Evolutionary conservation across 2,113 vertebrate genomes (phyloP).

Genomic region (Syrrhaptes paradoxus): DNA sequence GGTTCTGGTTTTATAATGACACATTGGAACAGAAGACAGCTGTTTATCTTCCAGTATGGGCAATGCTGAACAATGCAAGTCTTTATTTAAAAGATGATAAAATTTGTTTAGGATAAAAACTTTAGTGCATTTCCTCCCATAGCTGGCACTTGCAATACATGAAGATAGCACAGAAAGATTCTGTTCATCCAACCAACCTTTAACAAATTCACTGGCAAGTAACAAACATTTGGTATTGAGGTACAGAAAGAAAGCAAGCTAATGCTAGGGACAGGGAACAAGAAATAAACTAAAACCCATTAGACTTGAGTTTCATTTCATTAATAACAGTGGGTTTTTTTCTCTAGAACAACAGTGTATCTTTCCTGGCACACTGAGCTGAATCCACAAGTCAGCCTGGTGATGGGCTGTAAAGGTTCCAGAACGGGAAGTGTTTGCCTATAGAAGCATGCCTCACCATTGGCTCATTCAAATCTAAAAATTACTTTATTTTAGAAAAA

Average conservation of each 20-base stretch:
- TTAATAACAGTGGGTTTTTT: not conserved
- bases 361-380: not conserved
- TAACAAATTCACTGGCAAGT: not conserved
- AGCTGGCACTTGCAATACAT: not conserved
- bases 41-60: not conserved
- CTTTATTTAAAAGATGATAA: not conserved
- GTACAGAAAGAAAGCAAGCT: not conserved
- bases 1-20: not conserved
- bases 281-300: not conserved
- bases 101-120: not conserved
- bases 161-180: not conserved
- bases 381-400: not conserved
- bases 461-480: not conserved
- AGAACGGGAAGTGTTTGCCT: not conserved
- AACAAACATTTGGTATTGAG: not conserved
- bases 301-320: not conserved
- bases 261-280: not conserved
- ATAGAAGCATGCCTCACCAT: not conserved
- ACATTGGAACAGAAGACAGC: not conserved
- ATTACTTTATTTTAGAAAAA: not conserved
- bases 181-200: not conserved
- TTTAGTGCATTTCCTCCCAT: not conserved
- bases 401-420: not conserved
- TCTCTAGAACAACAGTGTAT: not conserved
- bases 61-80: not conserved